Evolutionary conservation across 2,797 vertebrate genomes (phyloP).

Genomic region (Sebastes oblongus): DNA sequence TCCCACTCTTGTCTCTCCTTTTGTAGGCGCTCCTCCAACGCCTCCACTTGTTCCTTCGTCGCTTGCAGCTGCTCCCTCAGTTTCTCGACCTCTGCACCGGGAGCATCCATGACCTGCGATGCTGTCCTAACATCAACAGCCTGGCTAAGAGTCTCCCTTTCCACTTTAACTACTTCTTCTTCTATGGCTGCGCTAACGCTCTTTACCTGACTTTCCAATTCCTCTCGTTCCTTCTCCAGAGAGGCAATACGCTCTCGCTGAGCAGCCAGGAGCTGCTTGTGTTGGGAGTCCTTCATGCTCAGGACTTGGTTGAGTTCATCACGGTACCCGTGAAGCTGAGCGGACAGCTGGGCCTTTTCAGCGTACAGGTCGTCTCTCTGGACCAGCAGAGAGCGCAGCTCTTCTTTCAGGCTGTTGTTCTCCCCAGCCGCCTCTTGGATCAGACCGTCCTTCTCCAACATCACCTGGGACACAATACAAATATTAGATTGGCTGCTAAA

Average conservation of each 20-base stretch:
- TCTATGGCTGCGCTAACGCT: conserved; percentile 64
- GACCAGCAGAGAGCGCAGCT: conserved; percentile 87
- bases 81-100: conserved; percentile 82
- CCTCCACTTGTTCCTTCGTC: conserved; percentile 76
- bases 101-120: conserved; percentile 58
- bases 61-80: conserved; percentile 80
- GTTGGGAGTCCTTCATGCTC: conserved; percentile 94
- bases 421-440: conserved; percentile 96
- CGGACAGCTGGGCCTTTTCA: conserved; percentile 92
- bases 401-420: conserved; percentile 92
- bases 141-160: conserved; percentile 78
- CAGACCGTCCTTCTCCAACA: conserved; percentile 92
- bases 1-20: conserved; percentile 80
- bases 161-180: conserved; percentile 66
- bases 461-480: conserved; percentile 67
- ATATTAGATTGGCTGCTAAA: not conserved
- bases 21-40: conserved; percentile 77
- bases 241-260: conserved; percentile 84
- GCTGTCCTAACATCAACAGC: conserved; percentile 60
- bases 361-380: conserved; percentile 92
- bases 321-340: conserved; percentile 90
- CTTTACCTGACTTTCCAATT: conserved; percentile 75
- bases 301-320: conserved; percentile 94
- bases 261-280: conserved; percentile 88
- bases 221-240: conserved; percentile 83